These are phyloP conservation scores for Apamea monoglypha DNA, from an alignment of 2,888 invertebrate genomes.

Conservation along the genomic window DNA sequence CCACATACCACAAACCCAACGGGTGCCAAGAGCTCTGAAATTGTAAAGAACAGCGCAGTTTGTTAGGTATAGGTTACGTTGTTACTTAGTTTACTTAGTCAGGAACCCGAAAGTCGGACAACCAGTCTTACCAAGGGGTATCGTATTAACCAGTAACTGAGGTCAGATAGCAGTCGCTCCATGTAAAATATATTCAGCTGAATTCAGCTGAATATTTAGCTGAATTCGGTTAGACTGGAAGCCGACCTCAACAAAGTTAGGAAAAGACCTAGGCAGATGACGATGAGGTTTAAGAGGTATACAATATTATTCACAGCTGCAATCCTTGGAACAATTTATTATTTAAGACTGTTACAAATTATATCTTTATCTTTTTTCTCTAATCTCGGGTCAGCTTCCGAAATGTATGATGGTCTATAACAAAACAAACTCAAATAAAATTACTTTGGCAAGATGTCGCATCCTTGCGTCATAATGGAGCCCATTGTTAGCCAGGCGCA, in stretches of 20 bases:
- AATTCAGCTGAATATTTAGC: too few relatives aligned
- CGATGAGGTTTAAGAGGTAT: not conserved
- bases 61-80: not conserved
- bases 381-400: not conserved
- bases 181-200: too few relatives aligned
- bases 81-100: too few relatives aligned
- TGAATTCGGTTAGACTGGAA: too few relatives aligned
- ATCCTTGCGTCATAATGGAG: conserved; percentile 98
- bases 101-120: too few relatives aligned
- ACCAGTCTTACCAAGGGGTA: too few relatives aligned
- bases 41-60: not conserved
- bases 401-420: not conserved
- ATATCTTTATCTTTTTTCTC: not conserved
- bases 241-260: too few relatives aligned
- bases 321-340: conserved; percentile 1
- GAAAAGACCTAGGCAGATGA: too few relatives aligned
- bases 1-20: conserved; percentile 97
- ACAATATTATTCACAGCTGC: not conserved
- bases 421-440: not conserved
- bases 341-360: not conserved
- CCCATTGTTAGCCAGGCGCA: conserved; percentile 98
- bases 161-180: too few relatives aligned
- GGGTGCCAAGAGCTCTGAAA: conserved; percentile 95
- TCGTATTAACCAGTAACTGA: too few relatives aligned
- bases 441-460: conserved; percentile 97